Evolutionary conservation across 2,113 vertebrate genomes (phyloP), one percentile per base, ranked within the genome.

Genomic region (Petromus typicus): DNA sequence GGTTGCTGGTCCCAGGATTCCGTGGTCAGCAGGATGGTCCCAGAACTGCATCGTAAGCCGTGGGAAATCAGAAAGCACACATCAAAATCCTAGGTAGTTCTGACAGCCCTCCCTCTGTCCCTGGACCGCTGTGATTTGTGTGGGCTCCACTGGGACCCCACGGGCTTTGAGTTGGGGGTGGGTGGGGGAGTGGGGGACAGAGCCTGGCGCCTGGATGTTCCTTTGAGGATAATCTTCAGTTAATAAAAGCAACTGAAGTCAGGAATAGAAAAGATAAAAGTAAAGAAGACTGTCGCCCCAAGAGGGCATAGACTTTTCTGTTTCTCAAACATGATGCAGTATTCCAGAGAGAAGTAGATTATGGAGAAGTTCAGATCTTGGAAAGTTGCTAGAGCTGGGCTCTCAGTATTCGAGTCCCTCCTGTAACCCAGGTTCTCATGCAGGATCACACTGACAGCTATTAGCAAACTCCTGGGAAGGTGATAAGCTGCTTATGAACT

Each of bases 221-320:
- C 32, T 87, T 37, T 34, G 45, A 75, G 75, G 30, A 23, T 51
- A 57, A 64, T 54, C 17, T 61, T 92, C 32, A 83, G 2, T 86
- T 94, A 32, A 37, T 56, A 90, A 82, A 87, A 91, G 37, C 81
- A 63, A 80, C 82, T 40, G 14, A 93, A 88, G 48, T 91, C 69
- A 95, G 57, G 37, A 67, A 30, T 30, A 43, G 64, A 63, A 88
- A 83, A 89, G 59, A 25, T 14, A 67, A 51, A 61, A 61, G 81
- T 18, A 75, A 64, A 73, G 67, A 83, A 40, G 16, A 7, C 66
- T 82, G 25, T 40, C n/a, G 7, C 40, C 56, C 43, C 37, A 82
- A 78, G 86, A 56, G 34, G 59, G 34, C 32, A 61, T 57, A 30
- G 54, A 43, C 4, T 48, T 57, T 40, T 83, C 20, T 79, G 61